Base-by-base conservation (phyloP, 2,888 invertebrate genomes). In the Calameuta pallipes region DNA sequence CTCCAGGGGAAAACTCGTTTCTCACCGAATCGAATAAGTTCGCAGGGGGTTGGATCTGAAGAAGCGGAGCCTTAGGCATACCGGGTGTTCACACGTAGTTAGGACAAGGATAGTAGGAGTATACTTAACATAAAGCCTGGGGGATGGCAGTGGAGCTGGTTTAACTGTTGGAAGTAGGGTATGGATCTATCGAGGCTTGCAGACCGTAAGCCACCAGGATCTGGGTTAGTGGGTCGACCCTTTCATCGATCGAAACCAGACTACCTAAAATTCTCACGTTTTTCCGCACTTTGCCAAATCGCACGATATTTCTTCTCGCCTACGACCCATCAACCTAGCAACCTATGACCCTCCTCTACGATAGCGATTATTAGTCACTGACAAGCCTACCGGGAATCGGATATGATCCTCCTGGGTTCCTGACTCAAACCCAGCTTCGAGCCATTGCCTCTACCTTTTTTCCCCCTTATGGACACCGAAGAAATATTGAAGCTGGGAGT, bases 191-290 rank as follows among this genome's bases (percentile, higher is more conserved):
- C 83, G 82, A 82, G 81, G 83, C 82, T 56, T 82, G 82, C 78
- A 82, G 79, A 82, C 83, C 79, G 83, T 82, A 83, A 84, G 83
- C 81, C 12, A 73, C 41, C 80, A 78, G 78, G 80, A 87, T 87
- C 80, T 86, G 83, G 88, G 87, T 85, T 85, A 88, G 83, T 86
- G 79, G 86, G 88, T 88, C 88, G 86, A 82, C 85, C 86, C 83
- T 86, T 84, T 84, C 85, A 87, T 87, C 83, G 85, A 88, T 85
- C 85, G 83, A 81, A 23, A 79, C 81, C 84, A 83, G 82, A 79
- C 84, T 82, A 80, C 80, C 82, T 84, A 85, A 87, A 83, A 86
- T 86, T 85, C 79, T 75, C 73, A 41, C 41, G 35, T 81, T 78
- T 77, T 76, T 76, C 75, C 80, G 77, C 74, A 80, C 82, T 76